phyloP scores from a whole-genome alignment of 2,797 vertebrate genomes.

The Oreochromis grahami region DNA sequence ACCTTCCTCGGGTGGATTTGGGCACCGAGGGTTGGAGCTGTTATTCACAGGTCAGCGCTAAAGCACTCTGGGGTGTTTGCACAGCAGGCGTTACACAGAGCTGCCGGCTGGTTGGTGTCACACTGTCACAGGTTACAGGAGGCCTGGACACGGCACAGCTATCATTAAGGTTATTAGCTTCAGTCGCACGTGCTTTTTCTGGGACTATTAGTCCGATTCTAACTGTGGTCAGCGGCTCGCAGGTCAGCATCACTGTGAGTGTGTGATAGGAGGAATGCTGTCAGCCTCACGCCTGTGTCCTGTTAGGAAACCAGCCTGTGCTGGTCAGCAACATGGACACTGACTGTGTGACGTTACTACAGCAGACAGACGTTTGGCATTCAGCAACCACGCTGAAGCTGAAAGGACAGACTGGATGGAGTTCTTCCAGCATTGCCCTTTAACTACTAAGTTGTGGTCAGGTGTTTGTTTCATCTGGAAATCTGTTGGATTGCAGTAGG shows the following conservation, averaged over 20 bases:
- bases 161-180: background rate
- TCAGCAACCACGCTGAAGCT: background rate
- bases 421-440: background rate
- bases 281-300: background rate
- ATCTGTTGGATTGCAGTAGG: background rate
- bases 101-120: background rate
- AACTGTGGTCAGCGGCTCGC: background rate
- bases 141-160: background rate
- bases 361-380: background rate
- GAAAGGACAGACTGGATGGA: background rate
- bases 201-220: background rate
- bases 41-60: background rate
- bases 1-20: background rate
- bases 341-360: background rate
- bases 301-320: background rate
- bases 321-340: background rate
- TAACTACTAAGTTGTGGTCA: background rate
- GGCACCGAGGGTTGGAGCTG: background rate
- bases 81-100: background rate
- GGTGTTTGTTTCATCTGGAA: background rate
- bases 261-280: background rate
- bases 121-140: background rate
- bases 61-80: background rate
- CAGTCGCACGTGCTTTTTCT: background rate
- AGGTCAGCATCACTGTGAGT: background rate